Percentiles rank a stretch among this genome's conserved stretches.
Evolutionary conservation across 2,797 vertebrate genomes (phyloP).

Genomic region (Morelia viridis): DNA sequence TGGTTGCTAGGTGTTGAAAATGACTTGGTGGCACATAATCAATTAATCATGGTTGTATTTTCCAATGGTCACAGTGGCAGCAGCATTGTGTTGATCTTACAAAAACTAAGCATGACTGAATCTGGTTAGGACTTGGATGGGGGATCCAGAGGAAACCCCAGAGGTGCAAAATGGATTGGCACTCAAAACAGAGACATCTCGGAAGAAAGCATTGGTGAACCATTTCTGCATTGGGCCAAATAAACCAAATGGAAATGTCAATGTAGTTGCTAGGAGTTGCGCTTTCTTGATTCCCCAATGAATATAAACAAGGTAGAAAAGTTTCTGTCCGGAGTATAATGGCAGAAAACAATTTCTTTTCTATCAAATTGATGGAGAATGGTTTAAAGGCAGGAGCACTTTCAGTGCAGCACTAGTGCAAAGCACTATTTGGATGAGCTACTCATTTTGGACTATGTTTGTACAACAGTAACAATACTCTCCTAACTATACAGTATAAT

Average conservation of each 20-base stretch:
- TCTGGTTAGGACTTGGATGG: not conserved
- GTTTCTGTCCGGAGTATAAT: not conserved
- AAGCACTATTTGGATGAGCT: no score
- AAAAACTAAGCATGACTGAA: not conserved
- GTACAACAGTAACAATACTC: constrained; percentile 36
- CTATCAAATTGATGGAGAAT: no score
- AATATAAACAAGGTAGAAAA: not conserved
- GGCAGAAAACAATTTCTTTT: not conserved
- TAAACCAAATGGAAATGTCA: not conserved
- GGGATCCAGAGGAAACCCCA: not conserved
- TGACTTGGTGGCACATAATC: not conserved
- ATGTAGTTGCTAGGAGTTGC: not conserved
- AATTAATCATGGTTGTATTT: not conserved
- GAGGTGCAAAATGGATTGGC: not conserved
- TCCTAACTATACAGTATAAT: no score
- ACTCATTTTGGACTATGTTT: not conserved
- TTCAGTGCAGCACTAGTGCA: no score
- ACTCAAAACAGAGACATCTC: not conserved
- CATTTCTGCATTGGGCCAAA: not conserved
- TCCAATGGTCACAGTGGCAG: not conserved
- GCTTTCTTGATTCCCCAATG: not conserved
- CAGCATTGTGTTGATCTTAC: not conserved
- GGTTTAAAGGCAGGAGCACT: no score
- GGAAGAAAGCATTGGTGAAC: not conserved
- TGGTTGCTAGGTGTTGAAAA: not conserved